phyloP scores from a whole-genome alignment of 2,888 invertebrate genomes.

The Amphipyra tragopoginis region DNA sequence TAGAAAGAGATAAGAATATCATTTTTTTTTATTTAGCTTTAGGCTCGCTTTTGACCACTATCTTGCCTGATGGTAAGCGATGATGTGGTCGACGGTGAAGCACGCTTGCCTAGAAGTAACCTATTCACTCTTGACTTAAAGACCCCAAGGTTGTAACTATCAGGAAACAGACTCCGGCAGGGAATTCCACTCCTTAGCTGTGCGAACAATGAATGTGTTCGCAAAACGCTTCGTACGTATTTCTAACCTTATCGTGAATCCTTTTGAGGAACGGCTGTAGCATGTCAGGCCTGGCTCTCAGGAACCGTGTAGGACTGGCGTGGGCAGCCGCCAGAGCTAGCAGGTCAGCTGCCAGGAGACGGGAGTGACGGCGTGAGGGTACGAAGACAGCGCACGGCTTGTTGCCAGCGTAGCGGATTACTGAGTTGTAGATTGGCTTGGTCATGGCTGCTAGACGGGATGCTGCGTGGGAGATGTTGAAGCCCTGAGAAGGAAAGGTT shows the following conservation, averaged over 20 bases:
- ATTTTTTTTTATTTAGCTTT: too few relatives aligned
- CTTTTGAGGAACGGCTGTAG: slow-evolving; percentile 96
- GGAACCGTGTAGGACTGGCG: slow-evolving; percentile 95
- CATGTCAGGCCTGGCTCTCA: slow-evolving; percentile 96
- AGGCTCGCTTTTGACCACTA: too few relatives aligned
- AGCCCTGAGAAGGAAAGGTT: slow-evolving; percentile 90
- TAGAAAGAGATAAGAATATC: too few relatives aligned
- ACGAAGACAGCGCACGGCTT: slow-evolving; percentile 97
- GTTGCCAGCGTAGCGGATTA: slow-evolving; percentile 94
- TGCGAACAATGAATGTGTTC: too few relatives aligned
- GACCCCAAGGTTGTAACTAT: too few relatives aligned
- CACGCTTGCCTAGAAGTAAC: too few relatives aligned
- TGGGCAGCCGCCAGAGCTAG: slow-evolving; percentile 98
- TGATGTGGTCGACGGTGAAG: too few relatives aligned
- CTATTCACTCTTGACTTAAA: too few relatives aligned
- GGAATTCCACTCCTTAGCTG: too few relatives aligned
- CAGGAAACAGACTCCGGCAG: too few relatives aligned
- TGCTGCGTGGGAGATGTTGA: slow-evolving; percentile 99
- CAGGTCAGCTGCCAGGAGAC: slow-evolving; percentile 98
- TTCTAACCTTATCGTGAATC: slow-evolving; percentile 94
- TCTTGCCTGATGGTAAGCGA: too few relatives aligned
- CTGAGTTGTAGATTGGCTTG: slow-evolving; percentile 98
- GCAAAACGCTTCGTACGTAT: too few relatives aligned
- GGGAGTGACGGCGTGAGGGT: slow-evolving; percentile 96
- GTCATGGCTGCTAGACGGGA: slow-evolving; percentile 99